Evolutionary conservation across 2,888 invertebrate genomes (phyloP).

Genomic region (Acrobasis repandana): DNA sequence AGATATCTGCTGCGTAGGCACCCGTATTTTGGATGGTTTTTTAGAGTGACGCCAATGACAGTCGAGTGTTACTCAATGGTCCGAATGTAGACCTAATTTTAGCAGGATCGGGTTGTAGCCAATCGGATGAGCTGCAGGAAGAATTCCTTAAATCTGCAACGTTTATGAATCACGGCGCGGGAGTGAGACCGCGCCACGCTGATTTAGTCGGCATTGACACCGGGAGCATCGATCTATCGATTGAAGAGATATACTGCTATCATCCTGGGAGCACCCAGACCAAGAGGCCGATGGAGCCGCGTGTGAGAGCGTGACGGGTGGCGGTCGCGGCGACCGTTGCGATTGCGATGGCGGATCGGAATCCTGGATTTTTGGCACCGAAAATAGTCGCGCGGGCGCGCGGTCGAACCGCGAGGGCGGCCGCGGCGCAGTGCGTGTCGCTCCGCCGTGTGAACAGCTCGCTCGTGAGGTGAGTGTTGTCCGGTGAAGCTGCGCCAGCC

Average conservation of each 20-base stretch:
- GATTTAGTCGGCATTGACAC: conserved; percentile 47
- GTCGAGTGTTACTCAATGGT: conserved; percentile 25
- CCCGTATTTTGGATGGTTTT: conserved; percentile 16
- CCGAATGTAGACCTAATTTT: conserved; percentile 41
- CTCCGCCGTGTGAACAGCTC: conserved; percentile 82
- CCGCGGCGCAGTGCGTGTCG: conserved; percentile 80
- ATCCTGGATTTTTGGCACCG: conserved; percentile 81
- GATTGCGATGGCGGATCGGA: conserved; percentile 66
- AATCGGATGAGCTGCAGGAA: conserved; percentile 39
- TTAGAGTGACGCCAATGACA: conserved; percentile 31
- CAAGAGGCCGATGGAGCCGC: conserved; percentile 37
- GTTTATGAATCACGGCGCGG: conserved; percentile 28
- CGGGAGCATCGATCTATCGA: conserved; percentile 46
- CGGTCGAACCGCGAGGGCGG: conserved; percentile 63
- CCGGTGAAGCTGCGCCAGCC: conserved; percentile 32
- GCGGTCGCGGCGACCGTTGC: conserved; percentile 50
- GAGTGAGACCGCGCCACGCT: conserved; percentile 37
- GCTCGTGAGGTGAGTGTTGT: conserved; percentile 75
- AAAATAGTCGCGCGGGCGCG: conserved; percentile 79
- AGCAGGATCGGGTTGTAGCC: conserved; percentile 35
- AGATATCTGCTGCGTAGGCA: neutral
- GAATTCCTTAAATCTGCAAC: conserved; percentile 45
- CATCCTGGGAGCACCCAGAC: conserved; percentile 33
- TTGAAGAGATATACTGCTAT: conserved; percentile 34
- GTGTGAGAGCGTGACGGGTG: conserved; percentile 65